A percentile compares a stretch with the other conserved stretches of the same genome.
Conservation (phyloP, 2,888 invertebrate genomes). For the Scaptomyza parva region DNA sequence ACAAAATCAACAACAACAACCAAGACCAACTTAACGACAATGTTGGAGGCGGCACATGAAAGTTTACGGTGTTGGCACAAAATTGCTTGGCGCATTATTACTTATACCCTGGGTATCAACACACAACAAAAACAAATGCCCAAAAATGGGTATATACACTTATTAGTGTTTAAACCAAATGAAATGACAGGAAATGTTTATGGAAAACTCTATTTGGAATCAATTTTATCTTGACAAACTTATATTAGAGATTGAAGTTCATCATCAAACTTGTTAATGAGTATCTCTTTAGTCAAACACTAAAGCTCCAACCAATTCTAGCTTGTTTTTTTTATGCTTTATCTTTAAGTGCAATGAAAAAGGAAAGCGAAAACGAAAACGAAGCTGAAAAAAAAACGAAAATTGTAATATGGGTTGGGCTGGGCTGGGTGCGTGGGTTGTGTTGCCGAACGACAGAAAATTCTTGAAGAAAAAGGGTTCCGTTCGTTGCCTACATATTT, state of each 20-base stretch:
- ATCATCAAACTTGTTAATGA: neutral
- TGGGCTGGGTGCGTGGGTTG: conserved; percentile 34
- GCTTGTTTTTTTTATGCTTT: conserved; percentile 10
- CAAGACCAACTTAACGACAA: conserved; percentile 46
- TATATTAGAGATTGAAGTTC: too few relatives aligned
- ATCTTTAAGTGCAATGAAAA: conserved; percentile 50
- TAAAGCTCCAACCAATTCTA: neutral
- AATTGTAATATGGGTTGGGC: conserved; percentile 38
- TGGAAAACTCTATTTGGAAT: too few relatives aligned
- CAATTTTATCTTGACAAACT: too few relatives aligned
- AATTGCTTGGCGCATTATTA: conserved; percentile 67
- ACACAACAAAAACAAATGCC: neutral
- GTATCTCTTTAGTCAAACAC: neutral
- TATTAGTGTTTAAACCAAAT: neutral
- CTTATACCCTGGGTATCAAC: conserved; percentile 37
- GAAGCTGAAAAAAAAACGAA: conserved; percentile 20
- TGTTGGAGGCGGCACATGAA: conserved; percentile 75
- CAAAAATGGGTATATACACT: neutral
- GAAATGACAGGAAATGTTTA: too few relatives aligned
- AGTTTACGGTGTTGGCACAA: conserved; percentile 69
- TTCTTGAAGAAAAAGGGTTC: conserved; percentile 30
- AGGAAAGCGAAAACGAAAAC: conserved; percentile 47
- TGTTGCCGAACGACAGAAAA: too few relatives aligned
- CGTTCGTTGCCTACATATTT: conserved; percentile 22
- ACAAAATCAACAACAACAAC: conserved; percentile 23